Percentiles rank a stretch among this genome's conserved stretches.
These are phyloP conservation scores for Fregetta grallaria DNA, from an alignment of 2,113 vertebrate species.

Conservation along the genomic window DNA sequence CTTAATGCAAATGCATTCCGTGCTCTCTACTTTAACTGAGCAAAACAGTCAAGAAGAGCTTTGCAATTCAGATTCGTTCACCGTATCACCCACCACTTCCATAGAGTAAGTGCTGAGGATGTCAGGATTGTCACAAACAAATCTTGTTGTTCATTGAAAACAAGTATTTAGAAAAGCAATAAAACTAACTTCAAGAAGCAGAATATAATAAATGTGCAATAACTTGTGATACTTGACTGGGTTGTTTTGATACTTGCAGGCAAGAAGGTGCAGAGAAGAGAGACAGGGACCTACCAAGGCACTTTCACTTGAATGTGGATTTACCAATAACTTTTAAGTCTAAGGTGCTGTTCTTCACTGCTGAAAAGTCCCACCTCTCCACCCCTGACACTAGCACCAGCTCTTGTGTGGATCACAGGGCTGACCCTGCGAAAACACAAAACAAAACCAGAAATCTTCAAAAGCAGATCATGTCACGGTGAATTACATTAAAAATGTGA, in stretches of 20 bases:
- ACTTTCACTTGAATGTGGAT: neutral
- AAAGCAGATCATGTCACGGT: neutral
- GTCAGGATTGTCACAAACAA: slow-evolving; percentile 70
- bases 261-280: neutral
- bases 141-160: slow-evolving; percentile 57
- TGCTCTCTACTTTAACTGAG: slow-evolving; percentile 48
- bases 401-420: neutral
- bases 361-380: neutral
- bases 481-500: neutral
- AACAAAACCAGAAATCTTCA: neutral
- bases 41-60: slow-evolving; percentile 52
- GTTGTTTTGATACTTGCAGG: neutral
- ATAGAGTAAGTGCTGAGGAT: slow-evolving; percentile 55
- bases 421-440: neutral
- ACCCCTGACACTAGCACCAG: neutral
- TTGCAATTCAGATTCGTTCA: slow-evolving; percentile 69
- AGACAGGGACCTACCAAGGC: neutral
- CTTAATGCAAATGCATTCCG: slow-evolving; percentile 72
- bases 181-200: slow-evolving; percentile 33
- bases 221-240: slow-evolving; percentile 1
- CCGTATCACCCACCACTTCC: slow-evolving; percentile 46
- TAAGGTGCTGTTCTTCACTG: neutral
- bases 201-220: slow-evolving; percentile 8
- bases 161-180: slow-evolving; percentile 42
- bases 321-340: neutral